Evolutionary conservation across 2,113 vertebrate genomes (phyloP).

Genomic region (Percina caprodes): DNA sequence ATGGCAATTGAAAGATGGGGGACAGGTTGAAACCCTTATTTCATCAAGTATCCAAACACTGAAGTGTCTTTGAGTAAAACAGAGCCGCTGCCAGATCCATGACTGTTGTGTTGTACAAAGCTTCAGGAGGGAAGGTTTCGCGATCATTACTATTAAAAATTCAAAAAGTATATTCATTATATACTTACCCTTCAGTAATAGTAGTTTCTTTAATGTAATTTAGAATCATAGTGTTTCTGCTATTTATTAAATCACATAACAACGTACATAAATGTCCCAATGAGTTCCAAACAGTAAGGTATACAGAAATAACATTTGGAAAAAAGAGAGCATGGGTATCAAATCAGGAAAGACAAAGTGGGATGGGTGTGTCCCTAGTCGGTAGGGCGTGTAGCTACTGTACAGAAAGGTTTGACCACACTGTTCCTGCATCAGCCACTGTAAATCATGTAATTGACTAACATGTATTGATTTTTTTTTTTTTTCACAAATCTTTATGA

Average conservation of each 20-base stretch:
- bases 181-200: neutral
- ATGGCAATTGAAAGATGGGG: neutral
- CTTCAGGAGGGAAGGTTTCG: neutral
- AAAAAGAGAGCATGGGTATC: neutral
- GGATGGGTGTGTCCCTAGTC: too few relatives aligned
- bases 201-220: neutral
- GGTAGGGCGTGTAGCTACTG: neutral
- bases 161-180: neutral
- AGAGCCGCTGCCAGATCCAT: neutral
- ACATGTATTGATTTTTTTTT: slow-evolving; percentile 43
- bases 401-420: slow-evolving; percentile 7
- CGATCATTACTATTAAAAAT: neutral
- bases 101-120: neutral
- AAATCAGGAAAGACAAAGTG: neutral
- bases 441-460: slow-evolving; percentile 21
- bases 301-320: neutral
- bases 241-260: neutral
- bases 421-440: slow-evolving; percentile 13
- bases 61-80: neutral
- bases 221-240: neutral
- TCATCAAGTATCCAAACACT: neutral
- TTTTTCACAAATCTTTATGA: neutral
- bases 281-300: neutral
- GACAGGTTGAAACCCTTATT: neutral
- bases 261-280: neutral